phyloP scores from a whole-genome alignment of 1,140 invertebrate genomes.

The Forficula auricularia region DNA sequence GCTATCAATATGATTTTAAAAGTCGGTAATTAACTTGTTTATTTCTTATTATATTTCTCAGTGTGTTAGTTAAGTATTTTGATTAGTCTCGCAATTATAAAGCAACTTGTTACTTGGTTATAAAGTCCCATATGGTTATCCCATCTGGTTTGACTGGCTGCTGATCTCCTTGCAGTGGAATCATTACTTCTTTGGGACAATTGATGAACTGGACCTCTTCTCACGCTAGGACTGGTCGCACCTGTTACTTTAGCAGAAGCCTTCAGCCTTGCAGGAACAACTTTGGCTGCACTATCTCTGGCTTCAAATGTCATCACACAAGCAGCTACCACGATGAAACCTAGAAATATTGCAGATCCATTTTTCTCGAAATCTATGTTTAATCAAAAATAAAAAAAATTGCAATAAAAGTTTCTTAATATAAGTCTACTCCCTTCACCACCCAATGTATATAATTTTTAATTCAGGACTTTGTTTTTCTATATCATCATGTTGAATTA shows the following conservation, averaged over 20 bases:
- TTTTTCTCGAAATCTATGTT: slow-evolving; percentile 75
- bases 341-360: slow-evolving; percentile 35
- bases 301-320: slow-evolving; percentile 92
- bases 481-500: not conserved
- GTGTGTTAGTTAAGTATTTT: no score
- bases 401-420: not conserved
- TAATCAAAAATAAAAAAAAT: not conserved
- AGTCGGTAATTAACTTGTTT: no score
- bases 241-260: not conserved
- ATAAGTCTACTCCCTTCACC: not conserved
- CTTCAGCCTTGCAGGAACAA: slow-evolving; percentile 57
- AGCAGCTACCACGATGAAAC: slow-evolving; percentile 79
- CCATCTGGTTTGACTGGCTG: slow-evolving; percentile 28
- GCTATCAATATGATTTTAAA: no score
- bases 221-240: no score
- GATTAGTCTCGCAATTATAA: no score
- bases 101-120: not conserved
- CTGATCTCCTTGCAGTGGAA: slow-evolving; percentile 14
- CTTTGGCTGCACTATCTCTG: slow-evolving; percentile 68
- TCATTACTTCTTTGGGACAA: slow-evolving; percentile 15
- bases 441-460: not conserved
- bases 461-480: not conserved
- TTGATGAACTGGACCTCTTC: no score
- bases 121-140: slow-evolving; percentile 42
- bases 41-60: no score